phyloP scores from a whole-genome alignment of 2,797 vertebrate species.

The Hydrolagus colliei region DNA sequence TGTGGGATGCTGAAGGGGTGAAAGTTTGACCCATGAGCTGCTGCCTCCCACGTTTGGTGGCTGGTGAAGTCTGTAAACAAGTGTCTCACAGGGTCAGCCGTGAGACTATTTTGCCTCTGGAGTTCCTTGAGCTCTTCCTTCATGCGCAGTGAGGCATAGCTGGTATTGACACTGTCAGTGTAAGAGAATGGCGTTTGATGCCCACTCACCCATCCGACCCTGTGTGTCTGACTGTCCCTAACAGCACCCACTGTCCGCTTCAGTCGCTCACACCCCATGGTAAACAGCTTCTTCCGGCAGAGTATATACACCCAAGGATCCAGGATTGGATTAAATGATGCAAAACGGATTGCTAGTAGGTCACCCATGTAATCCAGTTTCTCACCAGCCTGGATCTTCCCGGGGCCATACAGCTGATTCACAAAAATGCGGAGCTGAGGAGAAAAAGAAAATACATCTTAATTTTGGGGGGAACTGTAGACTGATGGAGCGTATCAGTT shows the following conservation, averaged over 20 bases:
- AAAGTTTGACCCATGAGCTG: conserved; percentile 50
- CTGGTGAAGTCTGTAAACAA: conserved; percentile 53
- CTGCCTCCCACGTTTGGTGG: conserved; percentile 60
- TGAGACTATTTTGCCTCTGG: conserved; percentile 20
- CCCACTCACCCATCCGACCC: conserved; percentile 46
- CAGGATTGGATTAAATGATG: conserved; percentile 70
- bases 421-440: conserved; percentile 66
- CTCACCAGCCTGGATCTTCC: conserved; percentile 53
- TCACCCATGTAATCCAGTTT: conserved; percentile 57
- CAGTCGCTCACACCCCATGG: conserved; percentile 56
- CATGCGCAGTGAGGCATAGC: conserved; percentile 58
- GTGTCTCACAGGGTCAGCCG: conserved; percentile 34
- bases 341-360: conserved; percentile 64
- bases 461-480: background rate
- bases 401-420: conserved; percentile 62
- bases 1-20: conserved; percentile 63
- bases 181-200: conserved; percentile 55
- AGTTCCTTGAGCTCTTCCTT: conserved; percentile 43
- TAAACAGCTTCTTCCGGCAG: conserved; percentile 62
- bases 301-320: conserved; percentile 73
- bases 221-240: conserved; percentile 35
- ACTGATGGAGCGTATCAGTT: background rate
- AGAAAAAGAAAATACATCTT: conserved; percentile 25
- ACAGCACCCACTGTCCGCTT: conserved; percentile 44
- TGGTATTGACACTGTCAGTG: conserved; percentile 57